Base-by-base conservation (phyloP, 2,888 invertebrate genomes). In the Aromia moschata region DNA sequence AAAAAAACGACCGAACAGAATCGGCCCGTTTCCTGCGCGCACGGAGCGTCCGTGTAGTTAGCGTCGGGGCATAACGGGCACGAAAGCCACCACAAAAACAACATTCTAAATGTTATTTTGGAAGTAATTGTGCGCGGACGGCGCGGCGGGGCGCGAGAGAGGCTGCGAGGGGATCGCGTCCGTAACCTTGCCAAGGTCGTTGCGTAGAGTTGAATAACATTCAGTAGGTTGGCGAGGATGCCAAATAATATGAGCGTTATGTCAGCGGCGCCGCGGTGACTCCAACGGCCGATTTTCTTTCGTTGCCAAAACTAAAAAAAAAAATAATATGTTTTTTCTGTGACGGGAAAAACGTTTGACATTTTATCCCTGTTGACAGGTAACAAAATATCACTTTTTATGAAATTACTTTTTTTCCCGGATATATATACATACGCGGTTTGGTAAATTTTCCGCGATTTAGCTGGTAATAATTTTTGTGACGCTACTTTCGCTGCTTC, bases 161-260 rank as follows among this genome's bases (percentile, higher is more conserved):
- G n/a, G n/a, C n/a, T n/a, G n/a, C 17, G 37, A 37, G 51, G 45
- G 54, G 43, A 56, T 58, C 56, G 33, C 56, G 64, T 64, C 38
- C 60, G 73, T 78, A 75, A 79, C 78, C 78, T 79, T 79, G 78
- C 71, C 75, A 79, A 79, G 78, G 79, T 78, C 74, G 78, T 67
- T 68, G 65, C 61, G 67, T 65, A 69, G 72, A 74, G 78, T 77
- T 78, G 75, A 77, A 77, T 73, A 77, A 68, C 74, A 73, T 69
- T 64, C 54, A 46, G 46, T 56, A 49, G 62, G 41, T 37, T 41
- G 45, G 62, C 58, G 56, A 38, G 33, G 61, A 59, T 62, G 65
- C 62, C 61, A 57, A 64, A 63, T 54, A 40, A 43, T 44, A 49
- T 36, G 18, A 33, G 5, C 47, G 15, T 25, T 7, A 25, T 5